Base-by-base conservation (phyloP, 1,140 invertebrate genomes). In the Armadillidium nasatum region DNA sequence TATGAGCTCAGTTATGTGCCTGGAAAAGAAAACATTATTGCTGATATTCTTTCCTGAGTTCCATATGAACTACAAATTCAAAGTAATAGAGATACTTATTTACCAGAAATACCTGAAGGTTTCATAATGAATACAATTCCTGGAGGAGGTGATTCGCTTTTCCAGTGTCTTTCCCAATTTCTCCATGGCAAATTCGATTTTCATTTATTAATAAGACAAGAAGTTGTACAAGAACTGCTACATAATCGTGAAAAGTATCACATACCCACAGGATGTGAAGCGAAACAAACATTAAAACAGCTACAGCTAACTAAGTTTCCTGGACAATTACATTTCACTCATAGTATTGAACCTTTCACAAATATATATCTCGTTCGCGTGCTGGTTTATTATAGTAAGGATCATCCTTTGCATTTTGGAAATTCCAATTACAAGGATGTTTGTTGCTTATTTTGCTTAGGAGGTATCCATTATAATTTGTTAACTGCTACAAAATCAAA, bases 1-100 rank as follows among this genome's bases (percentile, higher is more conserved):
- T 4, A n/a, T n/a, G n/a, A n/a, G n/a, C n/a, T 7, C 13, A 71
- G 69, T n/a, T 71, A 71, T 71, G 21, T 71, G 7, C 69, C 69
- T 71, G 69, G 69, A 3, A 43, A 71, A 10, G 44, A 71, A 0
- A 71, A 71, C 44, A 43, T 71, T 4, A 10, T 71, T 10, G 69
- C 69, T 1, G 69, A 71, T 10, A 43, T 11, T 0, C 44, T 71
- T 22, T 71, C 69, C 22, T 0, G 21, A 3, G 3, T 10, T 3
- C 69, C 69, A 1, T 33, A 33, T 22, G 69, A 15, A 22, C 13
- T 1, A 21, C 3, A 71, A 71, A 33, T 6, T 6, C 33, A n/a
- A n/a, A n/a, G n/a, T n/a, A n/a, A n/a, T n/a, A n/a, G n/a, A n/a
- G n/a, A n/a, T n/a, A n/a, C n/a, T n/a, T n/a, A n/a, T n/a, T n/a